These are phyloP conservation scores for Ophiodon elongatus DNA, from an alignment of 2,113 vertebrate species.

Conservation along the genomic window DNA sequence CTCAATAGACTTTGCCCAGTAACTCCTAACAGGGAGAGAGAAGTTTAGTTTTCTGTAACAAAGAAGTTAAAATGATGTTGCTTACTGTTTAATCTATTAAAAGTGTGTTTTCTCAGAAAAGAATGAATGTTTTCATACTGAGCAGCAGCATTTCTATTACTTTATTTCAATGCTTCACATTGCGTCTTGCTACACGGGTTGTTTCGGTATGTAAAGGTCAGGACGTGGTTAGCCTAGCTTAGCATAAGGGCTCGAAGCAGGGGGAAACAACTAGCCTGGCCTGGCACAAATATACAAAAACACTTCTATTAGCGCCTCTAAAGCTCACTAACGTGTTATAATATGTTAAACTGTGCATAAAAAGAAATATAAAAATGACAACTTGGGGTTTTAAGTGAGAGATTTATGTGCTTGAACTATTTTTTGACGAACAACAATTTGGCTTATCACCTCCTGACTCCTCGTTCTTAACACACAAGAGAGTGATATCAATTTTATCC, in stretches of 20 bases:
- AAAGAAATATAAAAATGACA: too few species aligned
- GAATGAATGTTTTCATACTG: background rate
- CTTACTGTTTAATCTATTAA: background rate
- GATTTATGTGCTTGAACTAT: too few species aligned
- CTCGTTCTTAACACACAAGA: too few species aligned
- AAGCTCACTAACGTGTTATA: background rate
- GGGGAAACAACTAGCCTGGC: background rate
- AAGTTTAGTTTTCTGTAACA: constrained; percentile 10
- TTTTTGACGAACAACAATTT: too few species aligned
- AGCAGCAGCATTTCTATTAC: background rate
- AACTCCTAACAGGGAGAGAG: background rate
- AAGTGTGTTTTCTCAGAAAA: background rate
- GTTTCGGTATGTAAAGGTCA: background rate
- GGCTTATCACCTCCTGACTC: too few species aligned
- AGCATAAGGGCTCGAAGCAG: background rate
- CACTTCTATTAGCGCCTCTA: too few species aligned
- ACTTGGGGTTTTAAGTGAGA: too few species aligned
- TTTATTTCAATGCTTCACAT: background rate
- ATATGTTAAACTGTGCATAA: background rate
- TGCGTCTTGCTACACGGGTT: background rate
- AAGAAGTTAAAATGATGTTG: background rate
- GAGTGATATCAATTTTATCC: too few species aligned
- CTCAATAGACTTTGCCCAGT: background rate
- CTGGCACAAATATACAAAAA: background rate
- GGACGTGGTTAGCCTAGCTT: background rate